Evolutionary conservation across 2,113 vertebrate genomes (phyloP).

Genomic region (Nycticryphes semicollaris): DNA sequence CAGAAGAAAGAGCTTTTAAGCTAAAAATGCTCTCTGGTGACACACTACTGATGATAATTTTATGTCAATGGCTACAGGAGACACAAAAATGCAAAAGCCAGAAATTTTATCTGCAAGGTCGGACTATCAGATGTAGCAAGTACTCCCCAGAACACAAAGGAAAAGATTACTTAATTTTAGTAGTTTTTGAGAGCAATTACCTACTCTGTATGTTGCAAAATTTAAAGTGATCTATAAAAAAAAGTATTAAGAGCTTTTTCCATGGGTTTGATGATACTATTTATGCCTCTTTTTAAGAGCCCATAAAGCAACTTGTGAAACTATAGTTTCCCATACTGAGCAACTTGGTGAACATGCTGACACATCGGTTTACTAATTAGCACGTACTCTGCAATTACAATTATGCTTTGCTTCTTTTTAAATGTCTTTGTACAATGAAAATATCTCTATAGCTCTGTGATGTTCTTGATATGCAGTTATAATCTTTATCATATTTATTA

Average conservation of each 20-base stretch:
- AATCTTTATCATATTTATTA: neutral
- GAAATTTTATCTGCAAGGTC: neutral
- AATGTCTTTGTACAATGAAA: neutral
- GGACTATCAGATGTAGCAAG: neutral
- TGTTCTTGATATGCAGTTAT: neutral
- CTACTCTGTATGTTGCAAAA: constrained; percentile 37
- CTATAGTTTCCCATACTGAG: neutral
- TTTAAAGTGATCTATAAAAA: constrained; percentile 42
- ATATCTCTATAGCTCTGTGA: neutral
- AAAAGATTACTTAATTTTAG: neutral
- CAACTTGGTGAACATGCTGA: constrained; percentile 33
- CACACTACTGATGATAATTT: neutral
- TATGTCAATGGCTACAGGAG: neutral
- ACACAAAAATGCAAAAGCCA: neutral
- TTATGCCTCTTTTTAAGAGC: constrained; percentile 42
- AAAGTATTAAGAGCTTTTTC: constrained; percentile 33
- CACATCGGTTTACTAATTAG: constrained; percentile 51
- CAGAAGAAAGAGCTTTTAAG: neutral
- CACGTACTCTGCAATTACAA: neutral
- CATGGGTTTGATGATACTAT: neutral
- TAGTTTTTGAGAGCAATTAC: neutral
- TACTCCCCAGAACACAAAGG: neutral
- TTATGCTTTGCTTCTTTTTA: neutral
- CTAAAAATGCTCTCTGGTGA: constrained; percentile 28
- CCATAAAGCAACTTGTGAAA: constrained; percentile 47